phyloP scores from a whole-genome alignment of 2,888 invertebrate genomes.

The Tridacna crocea region DNA sequence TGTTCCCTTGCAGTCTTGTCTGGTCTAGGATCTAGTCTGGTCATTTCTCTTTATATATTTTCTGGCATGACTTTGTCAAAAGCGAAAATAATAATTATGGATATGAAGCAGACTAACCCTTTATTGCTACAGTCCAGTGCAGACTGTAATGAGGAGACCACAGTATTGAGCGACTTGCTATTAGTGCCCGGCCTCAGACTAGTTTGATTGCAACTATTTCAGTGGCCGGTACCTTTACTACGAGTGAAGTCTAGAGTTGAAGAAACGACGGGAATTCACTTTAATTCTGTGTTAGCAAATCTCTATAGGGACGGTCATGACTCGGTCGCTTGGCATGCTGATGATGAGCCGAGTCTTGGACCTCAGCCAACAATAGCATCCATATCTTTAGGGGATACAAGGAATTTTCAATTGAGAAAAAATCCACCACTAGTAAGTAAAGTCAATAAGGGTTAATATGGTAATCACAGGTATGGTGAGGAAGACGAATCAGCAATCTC shows the following conservation, averaged over 20 bases:
- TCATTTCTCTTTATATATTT: too few species aligned
- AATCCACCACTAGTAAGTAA: conserved; percentile 79
- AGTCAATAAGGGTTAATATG: neutral
- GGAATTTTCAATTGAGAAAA: conserved; percentile 84
- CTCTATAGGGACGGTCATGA: conserved; percentile 85
- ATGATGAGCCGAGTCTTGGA: conserved; percentile 84
- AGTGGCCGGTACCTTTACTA: conserved; percentile 81
- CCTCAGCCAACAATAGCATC: conserved; percentile 84
- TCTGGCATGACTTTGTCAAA: too few species aligned
- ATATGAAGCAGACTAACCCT: too few species aligned
- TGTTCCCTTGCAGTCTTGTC: too few species aligned
- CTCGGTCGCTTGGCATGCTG: conserved; percentile 85
- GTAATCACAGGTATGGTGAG: too few species aligned
- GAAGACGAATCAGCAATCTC: too few species aligned
- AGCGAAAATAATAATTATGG: too few species aligned
- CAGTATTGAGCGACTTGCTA: too few species aligned
- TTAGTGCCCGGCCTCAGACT: too few species aligned
- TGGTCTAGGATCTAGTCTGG: too few species aligned
- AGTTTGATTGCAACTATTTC: conserved; percentile 45
- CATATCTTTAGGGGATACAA: conserved; percentile 82
- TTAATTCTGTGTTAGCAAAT: conserved; percentile 85
- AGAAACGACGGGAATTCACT: conserved; percentile 82
- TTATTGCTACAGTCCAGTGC: too few species aligned
- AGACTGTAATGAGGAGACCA: too few species aligned
- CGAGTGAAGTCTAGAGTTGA: conserved; percentile 79